Evolutionary conservation across 2,113 vertebrate genomes (phyloP).

Genomic region (Brienomyrus brachyistius): DNA sequence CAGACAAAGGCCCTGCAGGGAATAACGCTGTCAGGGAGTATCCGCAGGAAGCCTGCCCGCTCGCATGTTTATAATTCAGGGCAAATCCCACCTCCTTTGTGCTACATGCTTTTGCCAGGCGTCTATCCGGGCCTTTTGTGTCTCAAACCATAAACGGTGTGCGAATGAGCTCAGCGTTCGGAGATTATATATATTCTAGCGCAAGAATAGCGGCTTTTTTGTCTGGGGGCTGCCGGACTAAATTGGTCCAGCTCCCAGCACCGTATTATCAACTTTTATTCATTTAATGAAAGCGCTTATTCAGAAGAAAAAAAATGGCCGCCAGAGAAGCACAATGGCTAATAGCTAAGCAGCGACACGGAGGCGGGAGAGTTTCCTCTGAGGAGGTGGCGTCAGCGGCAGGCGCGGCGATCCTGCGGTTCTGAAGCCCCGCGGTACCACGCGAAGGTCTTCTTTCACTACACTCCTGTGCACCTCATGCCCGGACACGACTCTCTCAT

Average conservation of each 20-base stretch:
- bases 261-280: not conserved
- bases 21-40: not conserved
- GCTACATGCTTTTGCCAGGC: not conserved
- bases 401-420: not conserved
- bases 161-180: not conserved
- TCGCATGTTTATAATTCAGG: not conserved
- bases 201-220: not conserved
- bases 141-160: not conserved
- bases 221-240: not conserved
- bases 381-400: not conserved
- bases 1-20: not conserved
- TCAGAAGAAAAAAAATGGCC: not conserved
- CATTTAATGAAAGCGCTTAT: not conserved
- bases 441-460: not conserved
- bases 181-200: not conserved
- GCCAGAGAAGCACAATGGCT: not conserved
- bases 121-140: not conserved
- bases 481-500: not conserved
- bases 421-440: not conserved
- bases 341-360: not conserved
- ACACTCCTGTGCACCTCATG: not conserved
- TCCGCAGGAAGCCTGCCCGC: not conserved
- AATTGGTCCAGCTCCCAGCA: not conserved
- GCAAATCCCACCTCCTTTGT: not conserved
- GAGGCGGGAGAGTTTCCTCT: not conserved